A percentile compares a stretch with the other conserved stretches of the same genome.
Conservation (phyloP, 2,113 vertebrate species). For the Prunella himalayana region DNA sequence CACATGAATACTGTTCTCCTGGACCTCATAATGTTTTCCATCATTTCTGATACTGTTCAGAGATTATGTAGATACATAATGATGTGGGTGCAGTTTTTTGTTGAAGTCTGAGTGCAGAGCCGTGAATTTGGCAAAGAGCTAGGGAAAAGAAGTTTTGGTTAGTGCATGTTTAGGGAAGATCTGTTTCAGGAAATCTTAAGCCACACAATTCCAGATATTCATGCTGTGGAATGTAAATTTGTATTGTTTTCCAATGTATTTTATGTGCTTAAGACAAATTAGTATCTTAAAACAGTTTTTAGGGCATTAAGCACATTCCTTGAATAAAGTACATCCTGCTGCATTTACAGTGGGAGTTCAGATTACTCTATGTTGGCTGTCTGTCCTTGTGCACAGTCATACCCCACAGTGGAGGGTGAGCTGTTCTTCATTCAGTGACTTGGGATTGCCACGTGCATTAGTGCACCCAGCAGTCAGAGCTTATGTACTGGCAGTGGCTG, state of each 20-base stretch:
- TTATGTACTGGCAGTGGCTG: neutral
- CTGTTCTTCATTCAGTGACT: neutral
- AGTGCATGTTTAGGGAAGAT: neutral
- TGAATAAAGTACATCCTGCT: neutral
- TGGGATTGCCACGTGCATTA: neutral
- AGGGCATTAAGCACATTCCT: neutral
- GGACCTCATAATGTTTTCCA: neutral
- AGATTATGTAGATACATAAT: neutral
- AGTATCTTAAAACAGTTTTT: neutral
- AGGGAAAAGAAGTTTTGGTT: neutral
- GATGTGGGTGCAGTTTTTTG: neutral
- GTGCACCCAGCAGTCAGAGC: neutral
- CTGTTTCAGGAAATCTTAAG: neutral
- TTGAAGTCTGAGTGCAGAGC: neutral
- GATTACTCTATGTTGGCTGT: rapidly evolving
- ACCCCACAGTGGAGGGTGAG: neutral
- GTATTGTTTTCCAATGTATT: neutral
- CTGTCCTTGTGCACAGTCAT: rapidly evolving
- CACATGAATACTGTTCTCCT: neutral
- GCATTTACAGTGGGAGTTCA: neutral
- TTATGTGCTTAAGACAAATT: neutral
- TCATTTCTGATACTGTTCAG: neutral
- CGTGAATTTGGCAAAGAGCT: neutral
- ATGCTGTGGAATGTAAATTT: neutral
- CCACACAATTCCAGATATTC: neutral